A percentile compares a stretch with the other conserved stretches of the same genome.
Conservation (phyloP, 2,113 vertebrate genomes). For the Oriolus oriolus region DNA sequence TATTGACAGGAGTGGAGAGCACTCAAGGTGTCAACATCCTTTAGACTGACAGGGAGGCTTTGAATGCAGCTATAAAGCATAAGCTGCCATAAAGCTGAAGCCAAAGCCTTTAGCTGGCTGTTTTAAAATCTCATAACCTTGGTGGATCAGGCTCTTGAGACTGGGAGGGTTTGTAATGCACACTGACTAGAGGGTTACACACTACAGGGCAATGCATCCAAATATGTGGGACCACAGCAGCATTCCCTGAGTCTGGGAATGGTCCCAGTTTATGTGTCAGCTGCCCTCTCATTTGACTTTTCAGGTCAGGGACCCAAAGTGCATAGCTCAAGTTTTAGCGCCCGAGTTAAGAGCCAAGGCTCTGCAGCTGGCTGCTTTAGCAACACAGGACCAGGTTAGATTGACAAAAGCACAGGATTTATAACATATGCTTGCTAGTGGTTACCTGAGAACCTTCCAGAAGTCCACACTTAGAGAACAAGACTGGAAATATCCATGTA, state of each 20-base stretch:
- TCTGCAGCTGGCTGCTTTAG: neutral
- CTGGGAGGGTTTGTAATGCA: neutral
- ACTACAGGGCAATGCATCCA: neutral
- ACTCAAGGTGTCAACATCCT: neutral
- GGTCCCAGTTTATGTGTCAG: neutral
- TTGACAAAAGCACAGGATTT: neutral
- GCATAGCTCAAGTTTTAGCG: neutral
- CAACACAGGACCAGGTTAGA: neutral
- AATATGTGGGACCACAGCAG: neutral
- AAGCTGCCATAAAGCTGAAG: neutral
- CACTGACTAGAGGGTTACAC: neutral
- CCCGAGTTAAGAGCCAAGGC: neutral
- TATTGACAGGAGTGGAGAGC: neutral
- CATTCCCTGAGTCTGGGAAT: neutral
- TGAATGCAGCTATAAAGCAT: neutral
- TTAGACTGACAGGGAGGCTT: neutral
- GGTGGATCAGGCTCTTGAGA: neutral
- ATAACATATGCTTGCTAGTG: neutral
- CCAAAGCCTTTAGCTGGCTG: neutral
- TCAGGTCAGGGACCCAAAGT: neutral
- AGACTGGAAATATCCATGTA: neutral
- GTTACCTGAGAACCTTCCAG: neutral
- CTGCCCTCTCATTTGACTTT: neutral
- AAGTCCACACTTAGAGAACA: neutral
- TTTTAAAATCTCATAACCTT: neutral